Base-by-base conservation (phyloP, 2,797 vertebrate species). In the Cryptoblepharus egeriae region DNA sequence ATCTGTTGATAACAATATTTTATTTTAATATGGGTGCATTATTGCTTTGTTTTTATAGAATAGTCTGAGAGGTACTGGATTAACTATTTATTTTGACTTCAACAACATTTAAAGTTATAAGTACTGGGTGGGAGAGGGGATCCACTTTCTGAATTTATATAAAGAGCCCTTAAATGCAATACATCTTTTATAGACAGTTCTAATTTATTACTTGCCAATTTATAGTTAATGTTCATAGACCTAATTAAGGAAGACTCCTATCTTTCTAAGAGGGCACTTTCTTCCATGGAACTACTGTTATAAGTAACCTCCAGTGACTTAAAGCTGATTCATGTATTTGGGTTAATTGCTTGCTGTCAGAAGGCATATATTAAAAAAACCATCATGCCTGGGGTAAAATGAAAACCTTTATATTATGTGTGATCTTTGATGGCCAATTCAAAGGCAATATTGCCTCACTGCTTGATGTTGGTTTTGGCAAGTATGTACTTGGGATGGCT, bases 141-240 rank as follows among this genome's bases (percentile, higher is more conserved):
- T 64, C 20, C 15, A 35, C 32, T 37, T 55, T 55, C 11, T 64
- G 24, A n/a, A 30, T 32, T 63, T 30, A 32, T 68, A 26, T 68
- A 39, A 68, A 55, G 57, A 28, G 1, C 75, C 87, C 75, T 89
- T 69, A 67, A 24, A 90, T 93, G 90, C 94, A 93, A 87, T 91
- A 87, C 77, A 77, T 85, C 64, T 20, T 73, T 87, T 58, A 60
- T 63, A 80, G 86, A 32, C 65, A 85, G 80, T 42, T 72, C 37
- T 76, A 81, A 67, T 26, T 82, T 80, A 80, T 87, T 75, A 24
- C 37, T 71, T 88, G 86, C 79, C 69, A 45, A 77, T 13, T 52
- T 2, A 10, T 77, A 71, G 37, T 60, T 88, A 57, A 2, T 45
- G 39, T 85, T 57, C 58, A 82, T 2, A 84, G 58, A 26, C 77